Evolutionary conservation across 2,888 invertebrate genomes (phyloP).

Genomic region (Atherix ibis): DNA sequence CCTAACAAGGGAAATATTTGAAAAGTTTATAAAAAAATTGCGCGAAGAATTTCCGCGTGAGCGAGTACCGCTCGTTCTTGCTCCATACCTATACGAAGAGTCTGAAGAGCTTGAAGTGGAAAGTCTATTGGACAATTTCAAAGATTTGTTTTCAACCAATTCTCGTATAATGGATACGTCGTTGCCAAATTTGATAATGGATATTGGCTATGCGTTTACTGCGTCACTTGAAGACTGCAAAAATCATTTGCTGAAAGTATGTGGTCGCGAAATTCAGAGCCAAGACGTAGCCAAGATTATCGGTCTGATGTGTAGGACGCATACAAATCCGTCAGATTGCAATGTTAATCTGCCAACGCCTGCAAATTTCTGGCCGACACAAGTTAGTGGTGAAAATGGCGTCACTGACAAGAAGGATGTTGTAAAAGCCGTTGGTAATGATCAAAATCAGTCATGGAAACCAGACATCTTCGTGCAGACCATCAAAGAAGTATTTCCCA

Average conservation of each 20-base stretch:
- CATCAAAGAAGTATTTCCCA: constrained; percentile 75
- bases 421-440: constrained; percentile 23
- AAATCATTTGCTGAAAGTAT: constrained; percentile 64
- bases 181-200: constrained; percentile 75
- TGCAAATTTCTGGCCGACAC: constrained; percentile 45
- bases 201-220: constrained; percentile 80
- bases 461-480: constrained; percentile 85
- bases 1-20: constrained; percentile 56
- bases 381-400: constrained; percentile 12
- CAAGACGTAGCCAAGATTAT: constrained; percentile 71
- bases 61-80: constrained; percentile 75
- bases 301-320: constrained; percentile 73
- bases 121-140: constrained; percentile 6
- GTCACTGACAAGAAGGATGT: constrained; percentile 40
- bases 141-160: constrained; percentile 8
- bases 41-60: constrained; percentile 78
- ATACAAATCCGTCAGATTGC: constrained; percentile 43
- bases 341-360: constrained; percentile 56
- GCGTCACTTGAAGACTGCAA: constrained; percentile 75
- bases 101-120: constrained; percentile 42
- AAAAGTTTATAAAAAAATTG: constrained; percentile 65
- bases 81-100: constrained; percentile 74
- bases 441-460: constrained; percentile 62
- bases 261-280: constrained; percentile 67
- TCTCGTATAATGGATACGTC: constrained; percentile 52